Percentiles rank a stretch among this genome's conserved stretches.
Evolutionary conservation across 2,888 invertebrate species (phyloP).

Genomic region (Ctenicera cuprea): DNA sequence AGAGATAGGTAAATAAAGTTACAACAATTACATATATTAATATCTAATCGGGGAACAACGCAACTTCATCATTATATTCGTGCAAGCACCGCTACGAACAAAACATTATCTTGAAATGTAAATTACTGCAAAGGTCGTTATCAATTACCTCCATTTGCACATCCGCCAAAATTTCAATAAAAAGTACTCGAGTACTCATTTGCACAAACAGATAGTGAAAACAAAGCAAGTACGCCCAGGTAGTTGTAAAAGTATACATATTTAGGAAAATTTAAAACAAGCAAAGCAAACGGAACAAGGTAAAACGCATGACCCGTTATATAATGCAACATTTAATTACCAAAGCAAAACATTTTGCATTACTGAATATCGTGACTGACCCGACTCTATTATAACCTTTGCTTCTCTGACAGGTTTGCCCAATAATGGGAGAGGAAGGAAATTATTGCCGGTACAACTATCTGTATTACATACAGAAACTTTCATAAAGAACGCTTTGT

Average conservation of each 20-base stretch:
- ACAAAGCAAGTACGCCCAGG: constrained; percentile 22
- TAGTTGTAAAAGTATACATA: neutral
- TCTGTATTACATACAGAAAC: too few relatives aligned
- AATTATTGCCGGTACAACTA: neutral
- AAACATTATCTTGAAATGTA: constrained; percentile 10
- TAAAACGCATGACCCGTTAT: constrained; percentile 40
- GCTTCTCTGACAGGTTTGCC: neutral
- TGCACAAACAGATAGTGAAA: constrained; percentile 9
- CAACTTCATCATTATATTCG: constrained; percentile 1
- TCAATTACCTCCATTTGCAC: constrained; percentile 15
- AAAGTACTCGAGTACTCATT: constrained; percentile 14
- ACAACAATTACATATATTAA: constrained; percentile 5
- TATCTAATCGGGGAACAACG: constrained; percentile 1
- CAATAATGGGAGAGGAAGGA: constrained; percentile 6
- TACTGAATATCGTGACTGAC: constrained; percentile 54
- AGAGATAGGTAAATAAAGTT: constrained; percentile 1
- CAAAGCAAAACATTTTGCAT: constrained; percentile 49
- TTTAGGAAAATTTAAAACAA: neutral
- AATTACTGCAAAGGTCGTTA: constrained; percentile 8
- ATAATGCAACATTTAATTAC: constrained; percentile 57
- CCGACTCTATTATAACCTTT: constrained; percentile 57
- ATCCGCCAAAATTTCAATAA: constrained; percentile 7
- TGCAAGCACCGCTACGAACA: constrained; percentile 17
- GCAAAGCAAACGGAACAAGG: constrained; percentile 20
- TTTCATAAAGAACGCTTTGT: too few relatives aligned